Percentiles rank a stretch among this genome's conserved stretches.
phyloP scores from a whole-genome alignment of 2,888 invertebrate genomes.

The Agrilus cyanescens region DNA sequence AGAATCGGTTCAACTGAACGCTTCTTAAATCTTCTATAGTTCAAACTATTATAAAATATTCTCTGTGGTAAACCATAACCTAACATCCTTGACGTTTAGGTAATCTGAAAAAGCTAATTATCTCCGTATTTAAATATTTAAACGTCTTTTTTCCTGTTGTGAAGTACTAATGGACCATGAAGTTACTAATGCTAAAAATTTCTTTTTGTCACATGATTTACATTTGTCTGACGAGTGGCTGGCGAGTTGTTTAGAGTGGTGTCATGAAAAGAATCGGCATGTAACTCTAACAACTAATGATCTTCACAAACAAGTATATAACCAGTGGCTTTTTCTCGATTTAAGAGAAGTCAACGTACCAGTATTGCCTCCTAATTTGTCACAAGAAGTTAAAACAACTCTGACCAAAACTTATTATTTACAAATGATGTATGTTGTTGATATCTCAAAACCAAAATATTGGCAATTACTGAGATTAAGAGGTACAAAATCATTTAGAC shows the following conservation, averaged over 20 bases:
- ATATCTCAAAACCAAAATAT: slow-evolving; percentile 45
- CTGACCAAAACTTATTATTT: slow-evolving; percentile 46
- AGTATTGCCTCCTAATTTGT: slow-evolving; percentile 46
- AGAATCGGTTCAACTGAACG: no score
- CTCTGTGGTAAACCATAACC: no score
- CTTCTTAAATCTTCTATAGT: no score
- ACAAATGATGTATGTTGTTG: slow-evolving; percentile 48
- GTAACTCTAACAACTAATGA: slow-evolving; percentile 36
- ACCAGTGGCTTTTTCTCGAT: slow-evolving; percentile 57
- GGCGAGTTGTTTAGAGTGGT: slow-evolving; percentile 42
- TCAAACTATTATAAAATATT: no score
- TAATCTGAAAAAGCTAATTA: no score
- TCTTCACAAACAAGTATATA: slow-evolving; percentile 44
- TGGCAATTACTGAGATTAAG: slow-evolving; percentile 36
- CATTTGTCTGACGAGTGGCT: slow-evolving; percentile 29
- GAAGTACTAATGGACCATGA: slow-evolving; percentile 9
- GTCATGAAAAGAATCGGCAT: slow-evolving; percentile 34
- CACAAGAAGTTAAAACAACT: slow-evolving; percentile 34
- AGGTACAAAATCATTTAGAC: slow-evolving; percentile 35
- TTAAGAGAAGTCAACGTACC: slow-evolving; percentile 50
- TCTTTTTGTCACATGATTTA: slow-evolving; percentile 20
- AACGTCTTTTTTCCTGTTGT: no score
- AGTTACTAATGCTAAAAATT: slow-evolving; percentile 17
- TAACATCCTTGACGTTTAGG: no score
- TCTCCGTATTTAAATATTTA: no score